These are phyloP conservation scores for Poeciliopsis occidentalis DNA, from an alignment of 2,113 vertebrate species.

Conservation along the genomic window DNA sequence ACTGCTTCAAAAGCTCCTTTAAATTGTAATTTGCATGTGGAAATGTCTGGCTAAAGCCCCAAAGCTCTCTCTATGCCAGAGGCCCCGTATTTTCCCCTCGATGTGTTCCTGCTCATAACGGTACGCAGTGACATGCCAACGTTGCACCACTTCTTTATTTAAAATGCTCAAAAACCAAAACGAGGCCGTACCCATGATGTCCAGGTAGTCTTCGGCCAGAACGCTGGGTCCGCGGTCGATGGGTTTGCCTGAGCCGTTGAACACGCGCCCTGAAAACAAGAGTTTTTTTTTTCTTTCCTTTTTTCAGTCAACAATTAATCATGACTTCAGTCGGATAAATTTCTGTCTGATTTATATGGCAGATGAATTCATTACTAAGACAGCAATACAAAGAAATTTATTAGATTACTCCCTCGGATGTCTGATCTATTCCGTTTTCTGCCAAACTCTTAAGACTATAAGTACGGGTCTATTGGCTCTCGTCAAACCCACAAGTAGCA, in stretches of 20 bases:
- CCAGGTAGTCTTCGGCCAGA: slow-evolving; percentile 84
- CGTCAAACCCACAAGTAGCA: slow-evolving; percentile 30
- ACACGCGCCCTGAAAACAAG: slow-evolving; percentile 77
- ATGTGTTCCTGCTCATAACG: too few species aligned
- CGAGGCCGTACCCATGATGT: slow-evolving; percentile 82
- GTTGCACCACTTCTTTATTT: too few species aligned
- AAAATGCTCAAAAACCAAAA: too few species aligned
- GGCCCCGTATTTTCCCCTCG: too few species aligned
- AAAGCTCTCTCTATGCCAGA: too few species aligned
- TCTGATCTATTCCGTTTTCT: slow-evolving; percentile 35
- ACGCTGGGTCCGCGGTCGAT: slow-evolving; percentile 84
- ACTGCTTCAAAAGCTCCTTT: too few species aligned
- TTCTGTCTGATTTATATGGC: slow-evolving; percentile 11
- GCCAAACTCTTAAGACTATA: slow-evolving; percentile 32
- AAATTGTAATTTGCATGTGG: too few species aligned
- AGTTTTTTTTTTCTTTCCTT: slow-evolving; percentile 1
- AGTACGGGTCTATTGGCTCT: slow-evolving; percentile 44
- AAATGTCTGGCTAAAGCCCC: too few species aligned
- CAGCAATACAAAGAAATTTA: slow-evolving; percentile 18
- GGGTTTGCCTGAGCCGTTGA: slow-evolving; percentile 85
- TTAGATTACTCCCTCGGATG: slow-evolving; percentile 42
- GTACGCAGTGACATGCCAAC: too few species aligned
- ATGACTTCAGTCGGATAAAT: slow-evolving; percentile 2
- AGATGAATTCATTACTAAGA: slow-evolving; percentile 30
- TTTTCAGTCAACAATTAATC: slow-evolving; percentile 2